Percentiles rank a stretch among this genome's conserved stretches.
phyloP scores from a whole-genome alignment of 2,888 invertebrate species.

The Polietes domitor region DNA sequence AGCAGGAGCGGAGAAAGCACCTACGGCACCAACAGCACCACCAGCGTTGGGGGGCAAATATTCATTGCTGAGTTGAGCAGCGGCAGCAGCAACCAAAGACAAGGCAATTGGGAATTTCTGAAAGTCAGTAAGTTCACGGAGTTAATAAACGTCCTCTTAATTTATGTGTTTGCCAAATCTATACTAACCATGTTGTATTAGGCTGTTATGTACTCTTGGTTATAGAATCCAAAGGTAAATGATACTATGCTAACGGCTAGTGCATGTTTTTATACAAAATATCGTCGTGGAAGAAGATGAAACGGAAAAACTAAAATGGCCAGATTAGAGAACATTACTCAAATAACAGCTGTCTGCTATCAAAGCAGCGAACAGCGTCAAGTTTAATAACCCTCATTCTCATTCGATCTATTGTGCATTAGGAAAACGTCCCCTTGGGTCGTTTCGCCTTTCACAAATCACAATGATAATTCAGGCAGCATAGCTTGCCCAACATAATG shows the following conservation, averaged over 20 bases:
- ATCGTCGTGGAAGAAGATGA: background rate
- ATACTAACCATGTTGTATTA: conserved; percentile 3
- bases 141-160: background rate
- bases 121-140: conserved; percentile 7
- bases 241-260: conserved; percentile 70
- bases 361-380: no score
- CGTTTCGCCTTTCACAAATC: no score
- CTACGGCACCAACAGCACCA: conserved; percentile 35
- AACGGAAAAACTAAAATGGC: conserved; percentile 44
- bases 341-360: conserved; percentile 61
- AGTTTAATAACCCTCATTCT: no score
- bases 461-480: no score
- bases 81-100: conserved; percentile 75
- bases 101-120: conserved; percentile 77
- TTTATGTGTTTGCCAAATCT: conserved; percentile 36
- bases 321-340: no score
- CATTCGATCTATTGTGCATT: no score
- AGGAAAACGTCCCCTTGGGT: no score
- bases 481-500: no score
- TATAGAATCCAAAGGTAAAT: conserved; percentile 74
- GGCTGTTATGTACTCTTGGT: conserved; percentile 71
- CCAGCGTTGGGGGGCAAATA: conserved; percentile 71
- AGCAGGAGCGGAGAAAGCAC: conserved; percentile 42
- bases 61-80: conserved; percentile 76
- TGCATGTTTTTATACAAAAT: conserved; percentile 75